Percentiles rank a stretch among this genome's conserved stretches.
These are phyloP conservation scores for Sebastes iracundus DNA, from an alignment of 2,797 vertebrate species.

Conservation along the genomic window DNA sequence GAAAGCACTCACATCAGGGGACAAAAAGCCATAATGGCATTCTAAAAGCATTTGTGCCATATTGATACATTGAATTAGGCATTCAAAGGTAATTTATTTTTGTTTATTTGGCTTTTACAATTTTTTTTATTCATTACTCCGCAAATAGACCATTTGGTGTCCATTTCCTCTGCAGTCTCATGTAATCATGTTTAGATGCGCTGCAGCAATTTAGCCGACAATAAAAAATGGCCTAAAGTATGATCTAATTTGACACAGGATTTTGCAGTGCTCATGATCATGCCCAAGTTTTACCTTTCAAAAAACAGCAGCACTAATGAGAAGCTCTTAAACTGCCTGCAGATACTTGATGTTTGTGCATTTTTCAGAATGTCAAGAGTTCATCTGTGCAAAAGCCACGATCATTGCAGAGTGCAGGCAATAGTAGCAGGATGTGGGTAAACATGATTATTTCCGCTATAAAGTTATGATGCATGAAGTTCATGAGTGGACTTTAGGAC, in stretches of 20 bases:
- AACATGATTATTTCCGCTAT: neutral
- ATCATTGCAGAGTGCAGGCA: neutral
- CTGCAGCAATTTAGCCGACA: slow-evolving; percentile 18
- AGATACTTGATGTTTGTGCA: neutral
- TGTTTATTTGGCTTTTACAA: slow-evolving; percentile 31
- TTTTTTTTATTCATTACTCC: slow-evolving; percentile 41
- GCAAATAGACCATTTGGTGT: slow-evolving; percentile 26
- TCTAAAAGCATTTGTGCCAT: slow-evolving; percentile 33
- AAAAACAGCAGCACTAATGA: slow-evolving; percentile 6
- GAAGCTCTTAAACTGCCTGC: neutral
- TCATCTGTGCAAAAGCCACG: neutral
- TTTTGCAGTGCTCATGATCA: neutral
- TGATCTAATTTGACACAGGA: slow-evolving; percentile 29
- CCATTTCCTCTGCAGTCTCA: slow-evolving; percentile 37
- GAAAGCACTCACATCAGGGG: slow-evolving; percentile 33
- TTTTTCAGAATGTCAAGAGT: neutral
- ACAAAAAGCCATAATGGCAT: slow-evolving; percentile 31
- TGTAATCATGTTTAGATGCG: slow-evolving; percentile 18
- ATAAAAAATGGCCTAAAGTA: slow-evolving; percentile 15
- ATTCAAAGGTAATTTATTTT: slow-evolving; percentile 37
- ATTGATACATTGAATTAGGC: slow-evolving; percentile 33
- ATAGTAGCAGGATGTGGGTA: neutral
- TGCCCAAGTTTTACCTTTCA: slow-evolving; percentile 16
- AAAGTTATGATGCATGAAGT: neutral
- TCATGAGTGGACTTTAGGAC: neutral